A percentile compares a stretch with the other conserved stretches of the same genome.
These are phyloP conservation scores for Enteromius viviparus DNA, from an alignment of 2,797 vertebrate genomes.

Conservation along the genomic window DNA sequence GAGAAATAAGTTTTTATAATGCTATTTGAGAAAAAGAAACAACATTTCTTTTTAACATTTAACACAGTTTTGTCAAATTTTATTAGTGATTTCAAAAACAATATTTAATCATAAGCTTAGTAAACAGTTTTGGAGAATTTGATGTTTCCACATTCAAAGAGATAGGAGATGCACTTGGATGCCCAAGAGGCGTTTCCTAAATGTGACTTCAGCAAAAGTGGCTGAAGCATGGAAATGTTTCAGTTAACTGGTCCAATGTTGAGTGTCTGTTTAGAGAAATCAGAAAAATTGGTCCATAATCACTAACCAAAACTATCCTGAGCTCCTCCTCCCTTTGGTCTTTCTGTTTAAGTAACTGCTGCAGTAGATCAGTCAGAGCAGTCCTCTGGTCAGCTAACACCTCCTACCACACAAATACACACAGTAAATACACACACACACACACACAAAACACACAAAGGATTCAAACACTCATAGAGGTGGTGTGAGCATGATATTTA, in stretches of 20 bases:
- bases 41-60: too few relatives aligned
- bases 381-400: slow-evolving; percentile 83
- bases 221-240: background rate
- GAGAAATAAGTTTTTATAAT: too few relatives aligned
- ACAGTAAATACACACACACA: slow-evolving; percentile 23
- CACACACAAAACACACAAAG: slow-evolving; percentile 31
- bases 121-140: too few relatives aligned
- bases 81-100: too few relatives aligned
- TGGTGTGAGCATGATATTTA: slow-evolving; percentile 1
- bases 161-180: too few relatives aligned
- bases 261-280: background rate
- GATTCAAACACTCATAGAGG: background rate
- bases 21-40: too few relatives aligned
- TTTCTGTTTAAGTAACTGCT: slow-evolving; percentile 94
- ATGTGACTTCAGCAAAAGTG: background rate
- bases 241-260: background rate
- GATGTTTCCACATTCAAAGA: too few relatives aligned
- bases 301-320: slow-evolving; percentile 84
- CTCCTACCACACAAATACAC: slow-evolving; percentile 76
- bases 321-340: slow-evolving; percentile 89
- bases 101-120: too few relatives aligned
- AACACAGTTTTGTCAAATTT: too few relatives aligned
- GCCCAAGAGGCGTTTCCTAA: background rate
- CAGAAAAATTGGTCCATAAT: background rate
- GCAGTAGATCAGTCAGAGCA: slow-evolving; percentile 83